Percentiles rank a stretch among this genome's conserved stretches.
Conservation (phyloP, 2,888 invertebrate genomes). For the Serripes groenlandicus region DNA sequence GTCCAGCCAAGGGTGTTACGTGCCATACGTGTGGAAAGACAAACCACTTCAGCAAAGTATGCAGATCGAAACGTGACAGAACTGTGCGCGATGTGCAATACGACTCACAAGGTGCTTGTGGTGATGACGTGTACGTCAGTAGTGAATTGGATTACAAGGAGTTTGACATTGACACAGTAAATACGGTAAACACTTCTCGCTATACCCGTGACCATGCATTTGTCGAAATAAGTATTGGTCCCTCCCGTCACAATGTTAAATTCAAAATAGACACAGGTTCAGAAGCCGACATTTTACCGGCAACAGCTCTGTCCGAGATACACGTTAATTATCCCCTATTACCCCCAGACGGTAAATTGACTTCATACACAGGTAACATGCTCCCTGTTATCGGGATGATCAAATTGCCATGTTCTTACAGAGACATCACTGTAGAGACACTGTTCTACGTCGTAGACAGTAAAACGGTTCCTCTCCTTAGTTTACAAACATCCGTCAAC, state of each 20-base stretch:
- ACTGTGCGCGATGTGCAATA: background rate
- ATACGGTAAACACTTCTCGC: too few species aligned
- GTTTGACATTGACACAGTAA: background rate
- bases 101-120: too few species aligned
- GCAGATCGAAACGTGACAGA: background rate
- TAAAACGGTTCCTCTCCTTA: too few species aligned
- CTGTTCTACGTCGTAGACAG: too few species aligned
- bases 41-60: conserved; percentile 1
- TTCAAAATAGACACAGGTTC: conserved; percentile 13
- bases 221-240: too few species aligned
- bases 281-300: conserved; percentile 23
- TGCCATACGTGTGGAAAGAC: too few species aligned
- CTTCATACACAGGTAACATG: background rate
- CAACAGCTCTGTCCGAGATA: background rate
- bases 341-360: background rate
- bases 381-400: background rate
- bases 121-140: background rate
- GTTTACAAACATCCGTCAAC: too few species aligned
- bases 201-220: conserved; percentile 24
- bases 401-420: too few species aligned
- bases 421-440: too few species aligned
- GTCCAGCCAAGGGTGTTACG: too few species aligned
- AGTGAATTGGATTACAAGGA: background rate
- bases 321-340: background rate
- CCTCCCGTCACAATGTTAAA: too few species aligned